Conservation (phyloP, 2,797 vertebrate species). For the Nyctalus aviator region DNA sequence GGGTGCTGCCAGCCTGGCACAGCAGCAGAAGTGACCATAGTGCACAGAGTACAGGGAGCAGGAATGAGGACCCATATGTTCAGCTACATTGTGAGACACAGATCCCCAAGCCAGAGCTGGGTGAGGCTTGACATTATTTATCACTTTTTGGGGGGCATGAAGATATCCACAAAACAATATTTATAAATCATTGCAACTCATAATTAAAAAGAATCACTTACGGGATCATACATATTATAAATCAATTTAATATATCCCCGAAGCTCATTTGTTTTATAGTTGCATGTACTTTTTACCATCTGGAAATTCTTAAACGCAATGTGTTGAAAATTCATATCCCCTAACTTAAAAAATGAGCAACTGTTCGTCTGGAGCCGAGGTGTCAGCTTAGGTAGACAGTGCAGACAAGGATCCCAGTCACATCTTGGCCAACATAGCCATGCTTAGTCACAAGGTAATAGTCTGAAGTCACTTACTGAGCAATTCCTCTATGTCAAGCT, state of each 20-base stretch:
- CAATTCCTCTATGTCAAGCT: background rate
- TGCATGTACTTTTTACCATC: background rate
- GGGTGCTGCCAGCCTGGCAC: background rate
- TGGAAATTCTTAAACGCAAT: conserved; percentile 25
- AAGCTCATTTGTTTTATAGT: conserved; percentile 34
- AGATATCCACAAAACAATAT: background rate
- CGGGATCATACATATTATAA: background rate
- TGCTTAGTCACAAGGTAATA: background rate
- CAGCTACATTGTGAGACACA: rapidly evolving
- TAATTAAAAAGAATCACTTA: background rate
- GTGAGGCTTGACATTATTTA: background rate
- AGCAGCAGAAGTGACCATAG: background rate
- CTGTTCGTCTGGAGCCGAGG: background rate
- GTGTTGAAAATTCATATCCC: background rate
- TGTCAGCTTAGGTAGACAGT: background rate
- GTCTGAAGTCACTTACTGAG: background rate
- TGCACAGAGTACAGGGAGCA: background rate
- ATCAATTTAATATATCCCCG: background rate
- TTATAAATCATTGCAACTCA: conserved; percentile 12
- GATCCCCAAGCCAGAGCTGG: background rate
- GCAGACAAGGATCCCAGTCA: background rate
- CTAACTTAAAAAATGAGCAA: background rate
- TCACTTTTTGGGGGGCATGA: background rate
- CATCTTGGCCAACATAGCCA: background rate
- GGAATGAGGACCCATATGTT: background rate